phyloP scores from a whole-genome alignment of 2,888 invertebrate species.

The Creontiades dilutus region DNA sequence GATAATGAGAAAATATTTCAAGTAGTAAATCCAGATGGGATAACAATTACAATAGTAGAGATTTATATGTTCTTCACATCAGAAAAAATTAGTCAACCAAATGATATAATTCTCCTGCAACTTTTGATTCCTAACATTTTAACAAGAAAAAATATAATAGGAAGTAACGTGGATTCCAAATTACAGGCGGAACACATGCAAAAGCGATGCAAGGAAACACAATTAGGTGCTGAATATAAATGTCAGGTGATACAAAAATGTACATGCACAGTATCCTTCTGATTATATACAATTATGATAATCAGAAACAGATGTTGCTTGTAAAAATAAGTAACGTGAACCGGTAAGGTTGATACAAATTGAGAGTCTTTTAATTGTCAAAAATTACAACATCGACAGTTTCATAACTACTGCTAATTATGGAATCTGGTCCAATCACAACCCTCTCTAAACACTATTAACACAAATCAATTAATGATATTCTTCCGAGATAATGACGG shows the following conservation, averaged over 20 bases:
- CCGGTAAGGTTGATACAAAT: slow-evolving; percentile 36
- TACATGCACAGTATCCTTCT: slow-evolving; percentile 11
- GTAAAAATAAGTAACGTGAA: slow-evolving; percentile 35
- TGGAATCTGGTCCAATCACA: slow-evolving; percentile 71
- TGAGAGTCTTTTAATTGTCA: slow-evolving; percentile 53
- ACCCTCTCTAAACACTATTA: slow-evolving; percentile 68
- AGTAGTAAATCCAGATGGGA: not conserved
- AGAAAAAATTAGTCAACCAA: not conserved
- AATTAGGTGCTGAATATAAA: slow-evolving; percentile 50
- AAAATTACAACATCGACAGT: slow-evolving; percentile 55
- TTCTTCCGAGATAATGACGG: slow-evolving; percentile 41
- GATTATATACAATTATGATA: not conserved
- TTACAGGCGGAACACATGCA: slow-evolving; percentile 56
- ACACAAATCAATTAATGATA: slow-evolving; percentile 63
- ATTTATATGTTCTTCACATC: not conserved
- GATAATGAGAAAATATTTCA: not conserved
- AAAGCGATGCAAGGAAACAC: slow-evolving; percentile 51
- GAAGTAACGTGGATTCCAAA: slow-evolving; percentile 21
- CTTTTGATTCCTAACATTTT: not conserved
- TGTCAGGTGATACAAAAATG: slow-evolving; percentile 23
- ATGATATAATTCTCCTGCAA: too few species aligned
- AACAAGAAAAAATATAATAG: not conserved
- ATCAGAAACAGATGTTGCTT: not conserved
- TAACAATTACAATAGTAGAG: not conserved
- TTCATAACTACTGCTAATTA: slow-evolving; percentile 56